Base-by-base conservation (phyloP, 2,797 vertebrate species). In the Oreortyx pictus region DNA sequence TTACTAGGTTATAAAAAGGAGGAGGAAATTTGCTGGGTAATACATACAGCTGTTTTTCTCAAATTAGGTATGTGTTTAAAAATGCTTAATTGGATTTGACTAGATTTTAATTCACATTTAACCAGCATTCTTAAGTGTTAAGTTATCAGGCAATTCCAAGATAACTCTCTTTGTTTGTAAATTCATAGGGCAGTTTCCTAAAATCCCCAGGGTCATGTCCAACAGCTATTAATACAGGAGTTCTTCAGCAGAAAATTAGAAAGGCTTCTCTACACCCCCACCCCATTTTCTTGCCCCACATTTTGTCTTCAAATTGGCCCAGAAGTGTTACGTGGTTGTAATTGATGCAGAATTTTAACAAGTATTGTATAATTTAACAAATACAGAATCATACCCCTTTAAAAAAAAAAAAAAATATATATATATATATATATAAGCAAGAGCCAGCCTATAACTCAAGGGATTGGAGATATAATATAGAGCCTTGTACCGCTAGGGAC, bases 251-350 rank as follows among this genome's bases (percentile, higher is more conserved):
- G 74, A 70, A 91, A 82, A 93, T 92, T 77, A 86, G 37, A 76
- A 94, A 88, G 71, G n/a, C 80, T 72, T 31, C 27, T 78, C 49
- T 35, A 7, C 11, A 27, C 13, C 9, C 35, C 29, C 14, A 57
- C 44, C 46, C 49, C 19, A n/a, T 37, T 10, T 19, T 31, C 23
- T 29, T 78, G 43, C 31, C 62, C 39, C 47, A 56, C 60, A 59
- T 85, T 62, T 93, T 96, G 74, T 86, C 93, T 93, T 94, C 83
- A 93, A 95, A 96, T 93, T 89, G 81, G 46, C 76, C 72, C 14
- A 49, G 87, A 94, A 95, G 74, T 84, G 19, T 95, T 92, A 79
- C 92, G 86, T 93, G 17, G 17, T 96, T 94, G 37, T 86, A 78
- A 87, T 95, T 92, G 88, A 67, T 59, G 68, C 33, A 52, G 67